Percentiles rank a stretch among this genome's conserved stretches.
These are phyloP conservation scores for Xestia rhomboidea DNA, from an alignment of 2,888 invertebrate species.

Conservation along the genomic window DNA sequence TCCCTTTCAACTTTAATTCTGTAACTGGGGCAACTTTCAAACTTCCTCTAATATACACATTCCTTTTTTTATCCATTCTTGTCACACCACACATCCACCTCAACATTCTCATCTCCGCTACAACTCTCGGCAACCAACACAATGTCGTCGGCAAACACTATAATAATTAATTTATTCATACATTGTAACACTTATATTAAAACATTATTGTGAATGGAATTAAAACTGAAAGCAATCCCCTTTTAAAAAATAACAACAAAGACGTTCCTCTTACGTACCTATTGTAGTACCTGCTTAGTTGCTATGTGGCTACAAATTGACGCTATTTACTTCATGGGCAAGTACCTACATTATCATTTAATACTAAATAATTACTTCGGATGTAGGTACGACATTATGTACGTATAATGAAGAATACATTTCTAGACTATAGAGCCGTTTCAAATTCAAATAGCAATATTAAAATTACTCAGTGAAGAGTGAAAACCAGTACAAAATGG, in stretches of 20 bases:
- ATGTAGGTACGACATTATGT: neutral
- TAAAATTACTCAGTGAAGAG: neutral
- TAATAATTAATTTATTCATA: no score
- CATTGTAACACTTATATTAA: neutral
- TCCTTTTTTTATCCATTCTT: no score
- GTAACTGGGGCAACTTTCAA: no score
- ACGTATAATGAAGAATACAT: neutral
- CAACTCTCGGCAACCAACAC: no score
- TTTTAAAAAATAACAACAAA: neutral
- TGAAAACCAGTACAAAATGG: neutral
- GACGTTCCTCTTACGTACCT: neutral
- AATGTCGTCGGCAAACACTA: no score
- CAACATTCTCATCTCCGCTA: no score
- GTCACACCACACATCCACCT: no score
- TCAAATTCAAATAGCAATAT: neutral
- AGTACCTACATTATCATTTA: neutral
- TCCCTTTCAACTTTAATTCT: no score
- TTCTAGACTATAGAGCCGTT: neutral
- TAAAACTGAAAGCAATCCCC: neutral
- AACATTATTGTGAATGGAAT: neutral
- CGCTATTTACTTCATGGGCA: conserved; percentile 5
- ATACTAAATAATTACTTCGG: neutral
- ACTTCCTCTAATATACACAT: no score
- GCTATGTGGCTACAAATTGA: conserved; percentile 7
- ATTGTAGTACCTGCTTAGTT: conserved; percentile 16